Evolutionary conservation across 2,888 invertebrate species (phyloP), one percentile per base, ranked within the genome.

Genomic region (Lydus trimaculatus): DNA sequence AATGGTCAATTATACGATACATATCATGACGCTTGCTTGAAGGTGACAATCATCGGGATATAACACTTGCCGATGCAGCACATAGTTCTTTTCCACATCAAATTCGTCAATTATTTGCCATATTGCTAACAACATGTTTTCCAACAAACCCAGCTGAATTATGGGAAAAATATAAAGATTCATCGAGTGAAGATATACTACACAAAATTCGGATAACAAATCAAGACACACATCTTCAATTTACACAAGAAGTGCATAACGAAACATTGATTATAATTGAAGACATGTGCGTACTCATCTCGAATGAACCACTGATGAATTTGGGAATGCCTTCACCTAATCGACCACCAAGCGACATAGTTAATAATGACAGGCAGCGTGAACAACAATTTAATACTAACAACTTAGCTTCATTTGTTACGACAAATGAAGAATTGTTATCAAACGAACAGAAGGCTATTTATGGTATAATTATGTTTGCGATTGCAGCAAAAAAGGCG

Each of bases 11-110:
- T 33, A 7, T 33, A 33, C 11, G 33, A 33, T 7, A 80, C 83
- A 66, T 85, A 77, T 76, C 72, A 80, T 61, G 80, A 76, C 65
- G 83, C 84, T 23, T 76, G 75, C 68, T 75, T 25, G 77, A 75
- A 60, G 69, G 77, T 64, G 75, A 78, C 43, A 56, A n/a, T 52
- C 73, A 78, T 68, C 78, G 75, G 76, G 75, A 77, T 65, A 23
- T 61, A 0, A 73, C 76, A 20, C 61, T 78, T 23, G 31, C 23
- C 4, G 77, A 78, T 58, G 72, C 75, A 23, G 52, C 65, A 5
- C 33, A 71, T n/a, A 64, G 65, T 9, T 58, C 67, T 25, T 23
- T 52, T 33, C 28, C 77, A 33, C 39, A 74, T 28, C 72, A 78
- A 70, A 75, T 76, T 61, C 71, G 75, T 17, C 64, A 66, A 70